Base-by-base conservation (phyloP, 2,888 invertebrate genomes). In the Synergus umbraculus region DNA sequence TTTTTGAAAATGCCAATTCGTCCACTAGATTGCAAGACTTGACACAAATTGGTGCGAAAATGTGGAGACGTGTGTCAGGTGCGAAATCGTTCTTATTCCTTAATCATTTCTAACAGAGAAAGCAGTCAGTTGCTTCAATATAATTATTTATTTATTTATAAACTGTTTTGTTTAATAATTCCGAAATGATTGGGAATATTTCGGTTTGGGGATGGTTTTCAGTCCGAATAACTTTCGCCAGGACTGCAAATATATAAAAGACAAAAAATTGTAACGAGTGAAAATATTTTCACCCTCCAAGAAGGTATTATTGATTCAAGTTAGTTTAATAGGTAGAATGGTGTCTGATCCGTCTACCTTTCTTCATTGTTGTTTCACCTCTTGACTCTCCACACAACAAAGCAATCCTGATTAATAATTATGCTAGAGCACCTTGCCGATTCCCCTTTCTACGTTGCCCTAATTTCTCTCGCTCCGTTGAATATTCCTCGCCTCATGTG, bases 1-100 rank as follows among this genome's bases (percentile, higher is more conserved):
- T 88, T 89, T 88, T 87, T 85, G 84, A 86, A 87, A 86, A 87
- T 83, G 83, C 85, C 86, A 83, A 84, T 81, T 85, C 85, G 83
- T 85, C 80, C 84, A 54, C 37, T 37, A 54, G 15, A 29, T 22
- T 73, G 54, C n/a, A 73, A 43, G 4, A 22, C 22, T 29, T 29
- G 43, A 37, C 37, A 43, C n/a, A 43, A 46, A 43, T 44, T 18
- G 44, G 22, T 67, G n/a, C 2, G 18, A 67, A 46, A 22, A 43
- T 67, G 44, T 22, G 13, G 44, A 46, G 67, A 44, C 22, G 5
- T 37, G 37, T 37, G 18, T 44, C 18, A 44, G 18, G 22, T 60
- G 60, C 12, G 12, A 29, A 60, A 5, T 29, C 29, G 29, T 29
- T 3, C 29, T 29, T 29, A 29, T 29, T 29, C 29, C 3, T 29